Base-by-base conservation (phyloP, 2,888 invertebrate genomes). In the Drosophila neonasuta region DNA sequence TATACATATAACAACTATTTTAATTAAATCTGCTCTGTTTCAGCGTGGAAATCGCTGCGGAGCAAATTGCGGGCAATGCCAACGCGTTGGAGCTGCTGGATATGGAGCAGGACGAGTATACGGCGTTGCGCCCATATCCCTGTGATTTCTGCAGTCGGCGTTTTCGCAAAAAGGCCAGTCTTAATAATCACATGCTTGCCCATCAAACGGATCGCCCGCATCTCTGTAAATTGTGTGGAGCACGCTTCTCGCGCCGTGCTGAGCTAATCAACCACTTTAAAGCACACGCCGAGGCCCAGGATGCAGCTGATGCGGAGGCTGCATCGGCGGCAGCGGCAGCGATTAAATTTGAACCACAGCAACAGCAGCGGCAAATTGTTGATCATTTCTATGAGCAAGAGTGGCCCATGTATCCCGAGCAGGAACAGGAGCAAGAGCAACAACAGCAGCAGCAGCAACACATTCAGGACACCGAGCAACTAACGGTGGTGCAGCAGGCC, bases 121-220 rank as follows among this genome's bases (percentile, higher is more conserved):
- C 94, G 13, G 89, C 91, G 0, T 51, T 90, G 17, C 92, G 96
- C 4, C 96, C 96, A 0, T 96, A 95, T 92, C 96, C 96, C 0
- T 96, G 96, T 88, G 96, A 96, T 89, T 96, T 96, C 89, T 96
- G 96, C 88, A 96, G 95, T 69, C 93, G 96, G 0, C 92, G 96
- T 68, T 96, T 96, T 90, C 94, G 96, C 44, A 96, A 96, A 88
- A 96, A 96, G 88, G 95, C 95, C 4, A 96, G 95, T 69, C 92
- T 96, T 0, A 95, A 96, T 94, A 96, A 95, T 90, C 96, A 96
- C 88, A 96, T 96, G 95, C 94, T 96, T 6, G 95, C 96, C 0
- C 96, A 96, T 91, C 96, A 96, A 90, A 95, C 95, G 50, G 96
- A 96, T 90, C 92, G 96, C 8, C 95, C 96, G 2, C 95, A 96